Conservation (phyloP, 1,140 invertebrate species). For the Tenebrio molitor region DNA sequence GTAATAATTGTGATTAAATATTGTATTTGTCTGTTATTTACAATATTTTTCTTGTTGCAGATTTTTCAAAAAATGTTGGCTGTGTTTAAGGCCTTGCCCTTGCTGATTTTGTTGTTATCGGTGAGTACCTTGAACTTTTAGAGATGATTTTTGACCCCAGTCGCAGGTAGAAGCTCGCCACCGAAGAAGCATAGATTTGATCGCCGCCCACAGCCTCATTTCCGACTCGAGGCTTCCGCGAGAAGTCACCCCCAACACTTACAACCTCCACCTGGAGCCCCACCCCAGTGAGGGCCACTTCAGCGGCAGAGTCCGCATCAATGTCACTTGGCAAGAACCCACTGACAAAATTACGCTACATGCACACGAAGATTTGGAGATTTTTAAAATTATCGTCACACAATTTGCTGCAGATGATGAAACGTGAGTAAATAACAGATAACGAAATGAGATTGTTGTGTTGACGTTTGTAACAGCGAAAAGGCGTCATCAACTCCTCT, state of each 20-base stretch:
- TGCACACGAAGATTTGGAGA: constrained; percentile 72
- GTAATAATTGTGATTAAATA: no score
- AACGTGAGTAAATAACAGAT: constrained; percentile 60
- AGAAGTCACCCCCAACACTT: constrained; percentile 72
- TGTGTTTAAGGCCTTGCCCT: constrained; percentile 6
- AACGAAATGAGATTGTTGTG: neutral
- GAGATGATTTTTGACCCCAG: no score
- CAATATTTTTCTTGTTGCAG: constrained; percentile 11
- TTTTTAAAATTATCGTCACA: constrained; percentile 65
- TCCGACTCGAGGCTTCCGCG: constrained; percentile 71
- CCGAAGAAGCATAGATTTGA: constrained; percentile 73
- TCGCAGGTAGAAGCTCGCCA: constrained; percentile 18
- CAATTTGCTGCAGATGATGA: constrained; percentile 61
- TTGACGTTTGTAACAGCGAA: constrained; percentile 2
- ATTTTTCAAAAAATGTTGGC: constrained; percentile 16
- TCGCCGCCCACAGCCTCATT: constrained; percentile 71
- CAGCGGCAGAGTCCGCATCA: constrained; percentile 73
- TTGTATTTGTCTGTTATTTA: neutral
- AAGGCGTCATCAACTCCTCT: constrained; percentile 51
- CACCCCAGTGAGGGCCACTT: constrained; percentile 72
- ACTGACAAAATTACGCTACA: constrained; percentile 74
- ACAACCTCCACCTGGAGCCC: constrained; percentile 74
- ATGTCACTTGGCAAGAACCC: constrained; percentile 71
- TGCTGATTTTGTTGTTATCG: neutral
- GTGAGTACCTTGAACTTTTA: no score